phyloP scores from a whole-genome alignment of 2,888 invertebrate species.

The Marasmarcha lunaedactyla region DNA sequence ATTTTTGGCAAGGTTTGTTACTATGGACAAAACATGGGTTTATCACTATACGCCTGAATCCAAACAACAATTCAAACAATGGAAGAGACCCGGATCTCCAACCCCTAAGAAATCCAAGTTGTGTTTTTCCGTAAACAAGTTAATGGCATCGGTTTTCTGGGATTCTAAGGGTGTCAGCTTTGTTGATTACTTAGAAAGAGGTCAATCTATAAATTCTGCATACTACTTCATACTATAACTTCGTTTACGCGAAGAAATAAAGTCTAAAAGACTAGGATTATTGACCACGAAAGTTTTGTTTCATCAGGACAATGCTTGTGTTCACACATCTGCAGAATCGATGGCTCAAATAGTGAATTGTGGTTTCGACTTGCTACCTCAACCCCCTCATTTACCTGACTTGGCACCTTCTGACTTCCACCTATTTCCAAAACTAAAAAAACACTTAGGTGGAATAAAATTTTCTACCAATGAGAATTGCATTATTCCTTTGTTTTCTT shows the following conservation, averaged over 20 bases:
- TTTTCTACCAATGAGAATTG: too few relatives aligned
- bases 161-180: slow-evolving; percentile 3
- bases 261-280: not conserved
- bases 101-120: slow-evolving; percentile 2
- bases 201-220: not conserved
- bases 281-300: not conserved
- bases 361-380: too few relatives aligned
- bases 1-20: slow-evolving; percentile 6
- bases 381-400: too few relatives aligned
- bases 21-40: slow-evolving; percentile 5
- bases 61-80: slow-evolving; percentile 1
- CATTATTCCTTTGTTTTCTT: too few relatives aligned
- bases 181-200: not conserved
- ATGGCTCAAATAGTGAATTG: too few relatives aligned
- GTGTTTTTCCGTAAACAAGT: not conserved
- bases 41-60: slow-evolving; percentile 4
- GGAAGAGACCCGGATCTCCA: not conserved
- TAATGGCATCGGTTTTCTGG: slow-evolving; percentile 6
- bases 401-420: too few relatives aligned
- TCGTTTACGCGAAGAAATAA: slow-evolving; percentile 1
- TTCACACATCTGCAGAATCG: too few relatives aligned
- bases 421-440: too few relatives aligned
- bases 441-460: too few relatives aligned
- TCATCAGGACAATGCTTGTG: too few relatives aligned
- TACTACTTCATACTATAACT: not conserved